phyloP scores from a whole-genome alignment of 2,888 invertebrate genomes.

The Cataglyphis albicans region DNA sequence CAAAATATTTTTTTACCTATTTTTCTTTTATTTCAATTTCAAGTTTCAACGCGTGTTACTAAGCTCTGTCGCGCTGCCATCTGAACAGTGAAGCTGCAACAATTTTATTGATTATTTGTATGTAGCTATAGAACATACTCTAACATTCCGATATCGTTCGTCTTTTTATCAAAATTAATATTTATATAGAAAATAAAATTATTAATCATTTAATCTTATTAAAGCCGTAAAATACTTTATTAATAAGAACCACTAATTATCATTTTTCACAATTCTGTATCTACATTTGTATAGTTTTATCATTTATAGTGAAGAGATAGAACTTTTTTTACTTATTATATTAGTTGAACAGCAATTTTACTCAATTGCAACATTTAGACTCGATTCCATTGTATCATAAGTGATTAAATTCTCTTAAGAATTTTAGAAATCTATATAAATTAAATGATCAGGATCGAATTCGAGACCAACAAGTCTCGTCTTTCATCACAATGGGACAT shows the following conservation, averaged over 20 bases:
- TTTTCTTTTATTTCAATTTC: conserved; percentile 2
- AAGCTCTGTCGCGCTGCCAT: conserved; percentile 69
- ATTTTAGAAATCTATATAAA: background rate
- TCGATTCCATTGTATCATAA: background rate
- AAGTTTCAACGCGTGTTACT: conserved; percentile 26
- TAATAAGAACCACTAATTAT: background rate
- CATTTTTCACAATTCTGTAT: background rate
- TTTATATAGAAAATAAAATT: background rate
- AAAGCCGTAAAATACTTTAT: conserved; percentile 35
- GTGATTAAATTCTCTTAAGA: background rate
- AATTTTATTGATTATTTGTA: conserved; percentile 72
- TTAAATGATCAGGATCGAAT: background rate
- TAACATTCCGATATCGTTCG: background rate
- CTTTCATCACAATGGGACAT: too few relatives aligned
- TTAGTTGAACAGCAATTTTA: background rate
- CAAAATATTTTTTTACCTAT: background rate
- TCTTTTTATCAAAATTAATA: background rate
- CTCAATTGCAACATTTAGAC: background rate
- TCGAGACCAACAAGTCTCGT: background rate
- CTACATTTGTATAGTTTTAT: conserved; percentile 3
- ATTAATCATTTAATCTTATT: background rate
- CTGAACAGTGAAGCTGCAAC: conserved; percentile 59
- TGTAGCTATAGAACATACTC: background rate
- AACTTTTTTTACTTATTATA: conserved; percentile 10
- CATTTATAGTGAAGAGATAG: background rate